Base-by-base conservation (phyloP, 2,888 invertebrate genomes). In the Hypselothyrea guttata region DNA sequence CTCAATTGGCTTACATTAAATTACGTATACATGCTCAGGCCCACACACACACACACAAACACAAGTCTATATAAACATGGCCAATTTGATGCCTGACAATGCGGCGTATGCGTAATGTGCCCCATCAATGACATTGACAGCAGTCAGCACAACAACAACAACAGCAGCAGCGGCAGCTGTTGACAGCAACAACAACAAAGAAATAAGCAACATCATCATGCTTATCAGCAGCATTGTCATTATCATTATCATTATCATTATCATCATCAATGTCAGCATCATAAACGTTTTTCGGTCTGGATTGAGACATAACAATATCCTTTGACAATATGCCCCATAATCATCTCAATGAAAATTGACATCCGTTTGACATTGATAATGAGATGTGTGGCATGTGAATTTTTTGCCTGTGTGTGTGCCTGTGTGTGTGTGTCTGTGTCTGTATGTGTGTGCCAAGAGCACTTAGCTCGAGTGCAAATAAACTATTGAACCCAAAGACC, bases 301-400 rank as follows among this genome's bases (percentile, higher is more conserved):
- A 81, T 75, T 71, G 77, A 79, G 83, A 71, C 79, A 81, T 82
- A 82, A 81, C 77, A 82, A 81, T 81, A 82, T 82, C 82, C 79
- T 82, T 79, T 79, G 73, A 75, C 75, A 75, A 75, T 75, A 82
- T 79, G 56, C 53, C 79, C 79, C 71, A 76, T 82, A 78, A 82
- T 76, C 78, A 72, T 68, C 67, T 76, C 63, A 78, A 60, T 76
- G 79, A 75, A 57, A 56, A 81, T 79, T 82, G 81, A 82, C 77
- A 83, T 73, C 73, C 79, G 78, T 81, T 77, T 79, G 81, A 79
- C 79, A 78, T 78, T 74, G 79, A 79, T 79, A 79, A 79, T 77
- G 73, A 75, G 71, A 67, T 67, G 71, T 66, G 65, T 31, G 52
- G 11, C 48, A 48, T 37, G 31, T 31, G 13, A 9, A 9, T 16